Evolutionary conservation across 1,140 invertebrate species (phyloP).

Genomic region (Neuroterus valhalla): DNA sequence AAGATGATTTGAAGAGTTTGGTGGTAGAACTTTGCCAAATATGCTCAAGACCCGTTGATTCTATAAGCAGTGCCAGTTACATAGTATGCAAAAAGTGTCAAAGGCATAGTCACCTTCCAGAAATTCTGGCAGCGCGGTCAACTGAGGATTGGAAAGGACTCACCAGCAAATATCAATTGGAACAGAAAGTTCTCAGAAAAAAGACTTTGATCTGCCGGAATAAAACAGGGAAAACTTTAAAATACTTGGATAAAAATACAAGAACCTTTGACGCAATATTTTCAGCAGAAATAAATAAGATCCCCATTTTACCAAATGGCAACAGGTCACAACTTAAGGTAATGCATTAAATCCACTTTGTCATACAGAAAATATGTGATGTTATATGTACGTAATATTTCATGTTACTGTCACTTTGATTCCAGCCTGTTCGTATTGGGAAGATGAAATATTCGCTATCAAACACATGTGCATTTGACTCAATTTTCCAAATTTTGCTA

Average conservation of each 20-base stretch:
- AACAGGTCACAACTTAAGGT: background rate
- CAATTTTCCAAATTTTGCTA: background rate
- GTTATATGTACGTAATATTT: background rate
- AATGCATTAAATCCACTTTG: background rate
- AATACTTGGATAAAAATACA: background rate
- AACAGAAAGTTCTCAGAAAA: background rate
- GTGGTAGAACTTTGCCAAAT: too few species aligned
- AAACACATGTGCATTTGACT: background rate
- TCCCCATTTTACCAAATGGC: background rate
- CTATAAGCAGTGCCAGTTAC: background rate
- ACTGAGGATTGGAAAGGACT: background rate
- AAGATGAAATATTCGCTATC: background rate
- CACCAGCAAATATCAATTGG: background rate
- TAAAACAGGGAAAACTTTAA: background rate
- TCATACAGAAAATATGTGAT: background rate
- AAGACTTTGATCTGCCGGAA: background rate
- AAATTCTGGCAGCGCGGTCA: background rate
- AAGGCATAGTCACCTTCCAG: background rate
- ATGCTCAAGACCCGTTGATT: too few species aligned
- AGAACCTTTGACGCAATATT: background rate
- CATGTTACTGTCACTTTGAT: background rate
- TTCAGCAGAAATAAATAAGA: background rate
- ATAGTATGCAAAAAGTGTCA: background rate
- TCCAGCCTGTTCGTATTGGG: background rate
- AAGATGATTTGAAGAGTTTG: too few species aligned